Conservation (phyloP, 2,888 invertebrate species). For the Ormyrus thymus region DNA sequence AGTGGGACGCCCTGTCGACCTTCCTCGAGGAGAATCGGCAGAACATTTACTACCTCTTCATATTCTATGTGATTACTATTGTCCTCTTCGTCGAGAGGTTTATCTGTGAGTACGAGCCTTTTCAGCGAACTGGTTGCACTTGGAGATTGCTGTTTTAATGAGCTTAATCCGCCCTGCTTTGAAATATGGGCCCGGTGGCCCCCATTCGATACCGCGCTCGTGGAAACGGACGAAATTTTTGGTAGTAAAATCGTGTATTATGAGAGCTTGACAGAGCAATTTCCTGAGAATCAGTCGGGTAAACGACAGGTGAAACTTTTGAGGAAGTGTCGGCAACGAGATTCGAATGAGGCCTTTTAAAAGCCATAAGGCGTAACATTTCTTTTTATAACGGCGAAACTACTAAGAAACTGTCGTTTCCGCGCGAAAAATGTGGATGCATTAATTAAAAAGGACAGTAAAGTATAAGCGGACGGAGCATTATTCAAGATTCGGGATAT, state of each 20-base stretch:
- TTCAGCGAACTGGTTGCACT: background rate
- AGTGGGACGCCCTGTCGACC: slow-evolving; percentile 92
- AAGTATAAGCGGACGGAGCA: no score
- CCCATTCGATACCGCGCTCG: background rate
- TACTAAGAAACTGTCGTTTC: no score
- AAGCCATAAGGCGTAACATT: no score
- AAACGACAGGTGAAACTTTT: slow-evolving; percentile 3
- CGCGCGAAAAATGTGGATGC: no score
- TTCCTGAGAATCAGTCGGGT: background rate
- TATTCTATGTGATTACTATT: slow-evolving; percentile 96
- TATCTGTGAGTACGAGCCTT: slow-evolving; percentile 81
- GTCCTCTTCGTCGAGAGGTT: slow-evolving; percentile 96
- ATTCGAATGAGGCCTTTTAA: no score
- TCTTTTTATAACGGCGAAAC: no score
- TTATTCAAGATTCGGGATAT: no score
- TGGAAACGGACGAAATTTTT: background rate
- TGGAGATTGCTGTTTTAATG: background rate
- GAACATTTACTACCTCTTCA: slow-evolving; percentile 95
- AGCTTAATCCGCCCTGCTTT: background rate
- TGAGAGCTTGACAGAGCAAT: slow-evolving; percentile 1
- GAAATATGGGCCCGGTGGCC: no score
- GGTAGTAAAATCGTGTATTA: slow-evolving; percentile 8
- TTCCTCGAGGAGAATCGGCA: slow-evolving; percentile 97
- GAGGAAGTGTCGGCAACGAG: background rate
- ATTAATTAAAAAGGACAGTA: no score